These are phyloP conservation scores for Drosophila kikkawai DNA, from an alignment of 1,140 invertebrate species.

Conservation along the genomic window DNA sequence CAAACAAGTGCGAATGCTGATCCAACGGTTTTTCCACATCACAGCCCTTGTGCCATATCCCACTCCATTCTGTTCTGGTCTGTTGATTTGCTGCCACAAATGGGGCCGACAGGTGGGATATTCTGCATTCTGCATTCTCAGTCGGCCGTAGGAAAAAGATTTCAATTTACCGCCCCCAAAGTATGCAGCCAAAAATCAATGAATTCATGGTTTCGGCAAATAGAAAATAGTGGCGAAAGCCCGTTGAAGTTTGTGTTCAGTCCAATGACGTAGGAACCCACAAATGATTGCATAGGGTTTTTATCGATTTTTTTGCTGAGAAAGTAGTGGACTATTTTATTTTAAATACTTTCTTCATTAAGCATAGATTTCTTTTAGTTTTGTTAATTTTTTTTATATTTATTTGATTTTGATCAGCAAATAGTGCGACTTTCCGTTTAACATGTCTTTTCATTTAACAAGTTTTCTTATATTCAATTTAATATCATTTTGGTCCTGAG, in stretches of 20 bases:
- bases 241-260: constrained; percentile 14
- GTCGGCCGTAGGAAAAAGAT: constrained; percentile 27
- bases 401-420: too few species aligned
- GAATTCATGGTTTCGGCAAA: constrained; percentile 47
- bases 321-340: too few species aligned
- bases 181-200: constrained; percentile 46
- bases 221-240: constrained; percentile 30
- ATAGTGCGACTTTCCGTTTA: too few species aligned
- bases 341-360: neutral
- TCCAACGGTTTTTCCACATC: constrained; percentile 44
- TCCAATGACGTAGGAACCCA: constrained; percentile 32
- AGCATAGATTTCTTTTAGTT: neutral
- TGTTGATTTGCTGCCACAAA: constrained; percentile 48
- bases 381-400: neutral
- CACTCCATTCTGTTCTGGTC: constrained; percentile 22
- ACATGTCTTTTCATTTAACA: too few species aligned
- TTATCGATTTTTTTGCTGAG: too few species aligned
- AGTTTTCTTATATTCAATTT: too few species aligned
- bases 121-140: constrained; percentile 5
- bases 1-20: constrained; percentile 49
- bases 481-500: too few species aligned
- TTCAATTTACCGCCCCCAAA: constrained; percentile 25
- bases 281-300: neutral
- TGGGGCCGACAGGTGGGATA: constrained; percentile 31
- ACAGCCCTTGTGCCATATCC: constrained; percentile 25